Base-by-base conservation (phyloP, 2,797 vertebrate species). In the Denticeps clupeoides region DNA sequence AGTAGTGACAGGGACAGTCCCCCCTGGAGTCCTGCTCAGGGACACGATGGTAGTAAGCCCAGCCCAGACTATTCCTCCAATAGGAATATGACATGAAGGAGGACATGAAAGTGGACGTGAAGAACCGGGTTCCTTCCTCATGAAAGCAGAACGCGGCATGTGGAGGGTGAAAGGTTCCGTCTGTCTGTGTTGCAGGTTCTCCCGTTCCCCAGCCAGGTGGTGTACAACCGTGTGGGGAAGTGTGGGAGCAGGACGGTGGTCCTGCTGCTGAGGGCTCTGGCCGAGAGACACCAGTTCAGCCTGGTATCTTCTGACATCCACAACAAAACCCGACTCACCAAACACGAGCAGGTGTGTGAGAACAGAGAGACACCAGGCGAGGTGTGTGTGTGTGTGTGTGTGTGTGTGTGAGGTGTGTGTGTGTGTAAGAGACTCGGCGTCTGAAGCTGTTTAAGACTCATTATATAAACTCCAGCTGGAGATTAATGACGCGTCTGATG, bases 221-320 rank as follows among this genome's bases (percentile, higher is more conserved):
- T 98, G 16, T 98, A 97, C 67, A 98, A 98, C 79, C 86, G 93
- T 45, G 94, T 98, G 48, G 94, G 94, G 65, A 98, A 98, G 74
- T 98, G 94, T 46, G 94, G 94, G 53, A 98, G 94, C 65, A 83
- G 94, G 49, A 97, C 94, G 5, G 90, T 98, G 59, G 90, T 98
- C 72, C 82, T 96, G 73, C 76, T 97, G 44, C 72, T 97, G 70
- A 81, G 88, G 61, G 80, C 95, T 51, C 75, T 98, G 56, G 89
- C 91, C 1, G 94, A 96, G 66, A 90, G 83, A 56, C 89, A 96
- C 35, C 86, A 87, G 51, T 98, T 97, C 72, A 97, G 89, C 64
- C 71, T 98, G 55, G 81, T 97, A 60, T 97, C 93, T 1, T 97
- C 94, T 23, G 92, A 98, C 67, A 90, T 98, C 67, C 94, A 98